Evolutionary conservation across 2,888 invertebrate species (phyloP).

Genomic region (Mycogona germanica): DNA sequence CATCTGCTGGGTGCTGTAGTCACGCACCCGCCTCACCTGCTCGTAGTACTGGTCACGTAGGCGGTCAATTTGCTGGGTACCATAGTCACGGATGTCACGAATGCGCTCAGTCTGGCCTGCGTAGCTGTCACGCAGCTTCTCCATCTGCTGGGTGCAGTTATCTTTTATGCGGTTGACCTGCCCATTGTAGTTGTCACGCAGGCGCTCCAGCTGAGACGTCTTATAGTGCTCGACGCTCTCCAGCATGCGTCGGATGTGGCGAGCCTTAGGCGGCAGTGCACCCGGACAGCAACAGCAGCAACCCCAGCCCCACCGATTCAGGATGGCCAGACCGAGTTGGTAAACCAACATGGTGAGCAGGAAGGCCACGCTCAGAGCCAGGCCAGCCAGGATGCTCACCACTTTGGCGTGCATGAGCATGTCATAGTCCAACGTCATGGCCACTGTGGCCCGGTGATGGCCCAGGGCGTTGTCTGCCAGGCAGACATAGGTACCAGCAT

Average conservation of each 20-base stretch:
- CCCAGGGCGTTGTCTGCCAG: slow-evolving; percentile 72
- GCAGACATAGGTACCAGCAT: slow-evolving; percentile 75
- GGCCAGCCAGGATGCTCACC: slow-evolving; percentile 68
- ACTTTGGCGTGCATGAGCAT: slow-evolving; percentile 73
- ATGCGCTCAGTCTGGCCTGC: slow-evolving; percentile 65
- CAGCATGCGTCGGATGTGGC: slow-evolving; percentile 74
- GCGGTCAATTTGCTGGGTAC: slow-evolving; percentile 61
- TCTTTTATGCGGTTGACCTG: slow-evolving; percentile 87
- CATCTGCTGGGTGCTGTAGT: slow-evolving; percentile 80
- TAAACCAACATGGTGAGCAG: slow-evolving; percentile 64
- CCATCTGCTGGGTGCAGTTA: slow-evolving; percentile 86
- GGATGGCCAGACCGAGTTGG: slow-evolving; percentile 49
- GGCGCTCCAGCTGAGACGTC: slow-evolving; percentile 70
- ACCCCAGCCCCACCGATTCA: slow-evolving; percentile 23
- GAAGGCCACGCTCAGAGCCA: slow-evolving; percentile 63
- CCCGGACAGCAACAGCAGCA: slow-evolving; percentile 49
- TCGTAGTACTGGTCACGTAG: slow-evolving; percentile 84
- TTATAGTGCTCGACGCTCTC: slow-evolving; percentile 85
- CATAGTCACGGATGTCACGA: slow-evolving; percentile 80
- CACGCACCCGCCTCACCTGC: slow-evolving; percentile 82
- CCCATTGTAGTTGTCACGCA: slow-evolving; percentile 81
- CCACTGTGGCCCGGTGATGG: slow-evolving; percentile 59
- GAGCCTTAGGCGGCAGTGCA: slow-evolving; percentile 51
- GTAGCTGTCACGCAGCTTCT: slow-evolving; percentile 86
- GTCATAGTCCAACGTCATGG: slow-evolving; percentile 71